phyloP scores from a whole-genome alignment of 2,797 vertebrate genomes.

The Anguilla obscura region DNA sequence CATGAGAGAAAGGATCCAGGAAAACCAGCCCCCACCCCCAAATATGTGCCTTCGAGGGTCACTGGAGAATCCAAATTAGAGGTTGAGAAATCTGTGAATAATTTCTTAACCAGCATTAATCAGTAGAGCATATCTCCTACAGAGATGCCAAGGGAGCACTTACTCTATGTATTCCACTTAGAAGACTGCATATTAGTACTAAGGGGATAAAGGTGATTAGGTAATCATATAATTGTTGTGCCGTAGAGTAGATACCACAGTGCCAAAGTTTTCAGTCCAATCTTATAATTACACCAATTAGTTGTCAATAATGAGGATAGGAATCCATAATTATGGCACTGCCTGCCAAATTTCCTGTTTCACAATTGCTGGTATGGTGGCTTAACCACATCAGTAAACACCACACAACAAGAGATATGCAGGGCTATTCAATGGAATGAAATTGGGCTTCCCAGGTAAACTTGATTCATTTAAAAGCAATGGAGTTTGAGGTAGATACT shows the following conservation, averaged over 20 bases:
- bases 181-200: slow-evolving; percentile 31
- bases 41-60: slow-evolving; percentile 1
- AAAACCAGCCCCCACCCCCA: background rate
- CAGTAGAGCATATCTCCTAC: slow-evolving; percentile 48
- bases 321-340: slow-evolving; percentile 46
- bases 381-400: background rate
- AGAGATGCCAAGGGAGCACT: slow-evolving; percentile 32
- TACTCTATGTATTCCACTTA: slow-evolving; percentile 32
- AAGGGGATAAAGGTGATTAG: slow-evolving; percentile 36
- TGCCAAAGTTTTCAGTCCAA: slow-evolving; percentile 10
- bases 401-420: slow-evolving; percentile 19
- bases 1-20: background rate
- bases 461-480: background rate
- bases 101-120: slow-evolving; percentile 68
- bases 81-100: slow-evolving; percentile 69
- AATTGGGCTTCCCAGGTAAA: background rate
- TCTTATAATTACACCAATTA: slow-evolving; percentile 24
- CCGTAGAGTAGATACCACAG: slow-evolving; percentile 21
- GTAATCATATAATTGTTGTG: slow-evolving; percentile 33
- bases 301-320: slow-evolving; percentile 56
- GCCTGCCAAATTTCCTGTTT: slow-evolving; percentile 31
- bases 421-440: background rate
- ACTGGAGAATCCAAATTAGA: slow-evolving; percentile 40
- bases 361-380: slow-evolving; percentile 26
- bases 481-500: background rate